Evolutionary conservation across 2,888 invertebrate genomes (phyloP), one percentile per base, ranked within the genome.

Genomic region (Folsomia manolachei): DNA sequence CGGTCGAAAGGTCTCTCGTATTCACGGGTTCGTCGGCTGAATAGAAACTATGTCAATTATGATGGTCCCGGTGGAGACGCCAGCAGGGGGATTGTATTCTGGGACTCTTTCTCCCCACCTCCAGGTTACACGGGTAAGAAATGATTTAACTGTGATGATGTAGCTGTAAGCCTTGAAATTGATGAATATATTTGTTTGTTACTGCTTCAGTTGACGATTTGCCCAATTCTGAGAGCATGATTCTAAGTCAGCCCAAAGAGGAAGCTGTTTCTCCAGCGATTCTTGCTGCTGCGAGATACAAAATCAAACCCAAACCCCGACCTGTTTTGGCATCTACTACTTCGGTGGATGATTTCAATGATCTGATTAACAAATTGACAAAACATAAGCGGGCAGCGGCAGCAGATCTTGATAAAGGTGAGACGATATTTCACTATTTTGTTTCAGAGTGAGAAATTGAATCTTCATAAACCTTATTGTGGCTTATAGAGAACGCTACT

Each of bases 171-270:
- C 1, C 25, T 19, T 63, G 9, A 63, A 9, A 60, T 66, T 61
- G 18, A 21, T 56, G 11, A 18, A 23, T 65, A 9, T 1, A 23
- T 67, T 18, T 52, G 23, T 2, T 70, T 62, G 18, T n/a, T n/a
- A n/a, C n/a, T n/a, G n/a, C n/a, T n/a, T n/a, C 19, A 75, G 75
- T 39, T 26, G 72, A 72, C 1, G 74, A 71, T 4, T 27, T 76
- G n/a, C 76, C 76, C 0, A 63, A 11, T 19, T 4, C 19, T 2
- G 72, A 70, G 0, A 67, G 51, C 39, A 60, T 69, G 39, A 70
- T 9, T 21, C 4, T 11, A 18, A 73, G 69, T 39, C 63, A 70
- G 19, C 24, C 65, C 1, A 9, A 1, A 14, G 23, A 64, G n/a
- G 65, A 72, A 24, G 25, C 64, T 9, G n/a, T 72, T 4, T 75